phyloP scores from a whole-genome alignment of 2,888 invertebrate species.

The Drosophila ezoana region DNA sequence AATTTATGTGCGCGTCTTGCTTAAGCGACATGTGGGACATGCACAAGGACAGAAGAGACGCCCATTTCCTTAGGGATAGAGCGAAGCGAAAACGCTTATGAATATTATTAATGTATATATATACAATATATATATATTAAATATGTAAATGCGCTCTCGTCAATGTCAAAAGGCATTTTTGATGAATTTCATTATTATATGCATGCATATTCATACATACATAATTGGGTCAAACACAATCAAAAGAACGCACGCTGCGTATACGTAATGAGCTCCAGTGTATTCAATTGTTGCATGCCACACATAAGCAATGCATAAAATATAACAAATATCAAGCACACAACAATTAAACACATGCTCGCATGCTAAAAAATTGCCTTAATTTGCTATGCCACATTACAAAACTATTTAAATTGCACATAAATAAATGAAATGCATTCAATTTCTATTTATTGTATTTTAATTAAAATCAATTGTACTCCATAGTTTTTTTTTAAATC shows the following conservation, averaged over 20 bases:
- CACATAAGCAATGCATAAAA: conserved; percentile 1
- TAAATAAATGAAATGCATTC: conserved; percentile 10
- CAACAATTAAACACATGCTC: conserved; percentile 18
- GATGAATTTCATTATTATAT: conserved; percentile 58
- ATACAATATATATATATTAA: conserved; percentile 18
- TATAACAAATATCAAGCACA: too few species aligned
- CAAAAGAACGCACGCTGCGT: conserved; percentile 5
- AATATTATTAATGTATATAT: conserved; percentile 18
- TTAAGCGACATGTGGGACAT: conserved; percentile 46
- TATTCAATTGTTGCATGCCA: conserved; percentile 2
- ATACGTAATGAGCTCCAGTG: conserved; percentile 27
- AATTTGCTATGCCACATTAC: not conserved
- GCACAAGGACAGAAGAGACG: conserved; percentile 24
- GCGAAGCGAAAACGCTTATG: conserved; percentile 28
- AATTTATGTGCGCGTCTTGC: conserved; percentile 42
- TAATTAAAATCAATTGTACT: conserved; percentile 4
- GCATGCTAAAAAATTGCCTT: not conserved
- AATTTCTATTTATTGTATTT: conserved; percentile 8
- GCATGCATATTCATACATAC: conserved; percentile 9
- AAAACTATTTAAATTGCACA: not conserved
- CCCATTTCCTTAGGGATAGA: conserved; percentile 3
- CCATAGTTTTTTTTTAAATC: not conserved
- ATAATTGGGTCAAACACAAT: conserved; percentile 44
- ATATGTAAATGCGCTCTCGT: conserved; percentile 39
- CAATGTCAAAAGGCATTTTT: conserved; percentile 72